phyloP scores from a whole-genome alignment of 35 echinoderm and acorn worm species.

The Anneissia japonica region DNA sequence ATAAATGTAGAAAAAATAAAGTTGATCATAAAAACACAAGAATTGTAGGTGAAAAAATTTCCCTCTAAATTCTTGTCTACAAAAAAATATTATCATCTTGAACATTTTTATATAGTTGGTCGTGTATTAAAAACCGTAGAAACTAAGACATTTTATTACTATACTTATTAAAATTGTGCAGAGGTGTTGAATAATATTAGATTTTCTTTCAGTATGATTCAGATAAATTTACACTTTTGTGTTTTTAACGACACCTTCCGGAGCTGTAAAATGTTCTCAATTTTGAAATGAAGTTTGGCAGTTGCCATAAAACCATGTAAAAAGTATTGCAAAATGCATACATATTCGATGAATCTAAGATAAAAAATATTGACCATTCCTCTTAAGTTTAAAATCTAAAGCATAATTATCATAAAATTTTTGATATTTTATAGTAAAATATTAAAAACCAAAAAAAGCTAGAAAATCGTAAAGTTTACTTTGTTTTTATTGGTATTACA shows the following conservation, averaged over 20 bases:
- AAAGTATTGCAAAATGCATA: not conserved
- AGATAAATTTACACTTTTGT: not conserved
- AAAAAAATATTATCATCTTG: too few relatives aligned
- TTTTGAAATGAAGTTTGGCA: not conserved
- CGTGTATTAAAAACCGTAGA: too few relatives aligned
- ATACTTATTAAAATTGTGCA: not conserved
- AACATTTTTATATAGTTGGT: too few relatives aligned
- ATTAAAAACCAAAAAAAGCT: too few relatives aligned
- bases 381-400: not conserved
- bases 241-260: not conserved
- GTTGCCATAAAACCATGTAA: not conserved
- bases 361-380: not conserved
- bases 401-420: too few relatives aligned
- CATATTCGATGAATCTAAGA: not conserved
- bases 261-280: not conserved
- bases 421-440: too few relatives aligned
- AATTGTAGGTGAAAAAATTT: too few relatives aligned
- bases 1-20: too few relatives aligned
- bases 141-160: not conserved
- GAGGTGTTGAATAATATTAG: not conserved
- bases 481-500: too few relatives aligned
- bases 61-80: too few relatives aligned
- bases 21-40: too few relatives aligned
- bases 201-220: not conserved
- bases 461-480: too few relatives aligned